A percentile compares a stretch with the other conserved stretches of the same genome.
Evolutionary conservation across 2,797 vertebrate species (phyloP).

Genomic region (Falco rusticolus): DNA sequence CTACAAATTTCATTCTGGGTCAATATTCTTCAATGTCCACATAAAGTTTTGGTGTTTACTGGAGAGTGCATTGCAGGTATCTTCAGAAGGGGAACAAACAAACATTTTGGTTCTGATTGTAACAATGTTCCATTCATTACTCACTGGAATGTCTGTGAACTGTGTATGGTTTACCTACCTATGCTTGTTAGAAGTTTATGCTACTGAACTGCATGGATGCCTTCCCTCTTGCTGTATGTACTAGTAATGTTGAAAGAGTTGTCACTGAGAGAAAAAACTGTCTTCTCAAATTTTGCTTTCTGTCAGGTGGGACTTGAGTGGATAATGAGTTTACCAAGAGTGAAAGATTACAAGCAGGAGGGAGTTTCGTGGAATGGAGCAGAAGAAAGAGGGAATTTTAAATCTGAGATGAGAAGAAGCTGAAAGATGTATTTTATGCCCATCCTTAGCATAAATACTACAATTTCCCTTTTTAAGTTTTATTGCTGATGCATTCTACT

Average conservation of each 20-base stretch:
- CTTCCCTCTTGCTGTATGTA: background rate
- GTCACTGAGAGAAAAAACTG: background rate
- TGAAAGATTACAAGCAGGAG: background rate
- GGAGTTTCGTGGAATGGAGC: background rate
- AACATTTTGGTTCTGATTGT: background rate
- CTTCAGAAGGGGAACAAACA: background rate
- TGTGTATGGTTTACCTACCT: fast-evolving
- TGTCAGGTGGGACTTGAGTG: background rate
- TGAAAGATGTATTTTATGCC: background rate
- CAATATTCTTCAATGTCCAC: background rate
- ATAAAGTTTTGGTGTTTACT: background rate
- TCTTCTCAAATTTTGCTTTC: background rate
- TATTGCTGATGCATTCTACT: background rate
- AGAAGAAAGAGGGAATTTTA: background rate
- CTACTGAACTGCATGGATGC: background rate
- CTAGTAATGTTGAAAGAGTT: background rate
- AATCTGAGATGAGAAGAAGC: background rate
- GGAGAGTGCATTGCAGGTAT: background rate
- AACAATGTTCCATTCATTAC: background rate
- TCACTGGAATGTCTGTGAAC: background rate
- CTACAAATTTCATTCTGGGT: background rate
- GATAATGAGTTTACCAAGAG: background rate
- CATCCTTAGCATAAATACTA: background rate
- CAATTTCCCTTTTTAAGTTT: background rate
- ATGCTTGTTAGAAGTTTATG: background rate